Evolutionary conservation across 1,140 invertebrate species (phyloP).

Genomic region (Agraylea sexmaculata): DNA sequence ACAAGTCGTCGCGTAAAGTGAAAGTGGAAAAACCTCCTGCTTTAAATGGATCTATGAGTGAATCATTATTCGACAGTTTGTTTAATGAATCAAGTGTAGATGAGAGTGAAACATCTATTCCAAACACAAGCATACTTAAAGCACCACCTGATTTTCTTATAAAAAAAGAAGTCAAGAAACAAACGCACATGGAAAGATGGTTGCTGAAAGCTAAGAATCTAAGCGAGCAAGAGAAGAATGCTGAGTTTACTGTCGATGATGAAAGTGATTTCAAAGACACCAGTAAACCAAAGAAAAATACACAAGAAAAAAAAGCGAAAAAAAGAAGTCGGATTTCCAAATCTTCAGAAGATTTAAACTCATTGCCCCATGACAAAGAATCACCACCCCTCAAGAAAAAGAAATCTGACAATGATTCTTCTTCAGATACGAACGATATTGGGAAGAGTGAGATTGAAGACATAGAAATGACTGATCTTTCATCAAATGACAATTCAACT

Average conservation of each 20-base stretch:
- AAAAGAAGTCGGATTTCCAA: no score
- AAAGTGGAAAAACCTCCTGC: conserved; percentile 13
- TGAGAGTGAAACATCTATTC: no score
- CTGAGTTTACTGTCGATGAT: no score
- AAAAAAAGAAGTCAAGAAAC: conserved; percentile 33
- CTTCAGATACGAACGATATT: not conserved
- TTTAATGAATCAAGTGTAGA: no score
- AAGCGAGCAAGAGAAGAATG: not conserved
- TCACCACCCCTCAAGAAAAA: no score
- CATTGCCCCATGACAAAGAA: no score
- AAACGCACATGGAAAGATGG: conserved; percentile 40
- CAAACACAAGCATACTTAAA: no score
- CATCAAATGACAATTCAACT: not conserved
- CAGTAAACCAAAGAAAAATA: no score
- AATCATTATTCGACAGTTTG: conserved; percentile 36
- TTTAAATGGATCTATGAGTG: conserved; percentile 34
- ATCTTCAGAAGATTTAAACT: no score
- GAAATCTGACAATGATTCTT: not conserved
- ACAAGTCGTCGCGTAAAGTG: conserved; percentile 27
- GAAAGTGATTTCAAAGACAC: no score
- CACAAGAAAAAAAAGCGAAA: no score
- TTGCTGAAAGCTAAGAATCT: conserved; percentile 33
- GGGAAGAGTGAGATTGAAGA: not conserved
- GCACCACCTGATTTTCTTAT: no score
- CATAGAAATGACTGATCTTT: not conserved